A percentile compares a stretch with the other conserved stretches of the same genome.
These are phyloP conservation scores for Lasius fuliginosus DNA, from an alignment of 2,888 invertebrate species.

Conservation along the genomic window DNA sequence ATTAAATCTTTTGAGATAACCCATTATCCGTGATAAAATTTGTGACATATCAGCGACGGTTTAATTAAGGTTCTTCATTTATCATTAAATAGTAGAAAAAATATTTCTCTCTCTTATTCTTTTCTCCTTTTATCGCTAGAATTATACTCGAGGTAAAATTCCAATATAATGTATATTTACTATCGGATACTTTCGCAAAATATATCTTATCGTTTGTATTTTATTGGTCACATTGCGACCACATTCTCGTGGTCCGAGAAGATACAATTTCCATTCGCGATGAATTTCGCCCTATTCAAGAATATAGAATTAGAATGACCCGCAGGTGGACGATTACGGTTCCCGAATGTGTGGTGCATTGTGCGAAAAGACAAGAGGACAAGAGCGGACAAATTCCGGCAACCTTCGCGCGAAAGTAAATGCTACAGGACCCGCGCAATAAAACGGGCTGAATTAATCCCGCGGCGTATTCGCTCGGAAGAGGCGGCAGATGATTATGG, in stretches of 20 bases:
- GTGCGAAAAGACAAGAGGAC: slow-evolving; percentile 36
- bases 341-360: slow-evolving; percentile 45
- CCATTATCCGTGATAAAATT: neutral
- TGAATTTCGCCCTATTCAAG: slow-evolving; percentile 17
- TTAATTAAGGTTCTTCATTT: neutral
- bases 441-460: slow-evolving; percentile 73
- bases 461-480: slow-evolving; percentile 56
- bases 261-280: slow-evolving; percentile 43
- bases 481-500: slow-evolving; percentile 47
- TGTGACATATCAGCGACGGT: neutral
- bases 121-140: slow-evolving; percentile 2
- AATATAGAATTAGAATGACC: slow-evolving; percentile 48
- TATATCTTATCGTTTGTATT: slow-evolving; percentile 17
- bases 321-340: slow-evolving; percentile 42
- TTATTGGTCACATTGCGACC: slow-evolving; percentile 9
- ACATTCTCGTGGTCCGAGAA: slow-evolving; percentile 6
- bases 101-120: neutral
- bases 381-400: slow-evolving; percentile 52
- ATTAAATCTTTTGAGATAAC: neutral
- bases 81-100: neutral
- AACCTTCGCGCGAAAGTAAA: slow-evolving; percentile 62
- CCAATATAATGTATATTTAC: neutral
- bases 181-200: slow-evolving; percentile 1
- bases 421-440: slow-evolving; percentile 60
- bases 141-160: slow-evolving; percentile 9